Base-by-base conservation (phyloP, 2,888 invertebrate genomes). In the Chrysotoxum bicinctum region DNA sequence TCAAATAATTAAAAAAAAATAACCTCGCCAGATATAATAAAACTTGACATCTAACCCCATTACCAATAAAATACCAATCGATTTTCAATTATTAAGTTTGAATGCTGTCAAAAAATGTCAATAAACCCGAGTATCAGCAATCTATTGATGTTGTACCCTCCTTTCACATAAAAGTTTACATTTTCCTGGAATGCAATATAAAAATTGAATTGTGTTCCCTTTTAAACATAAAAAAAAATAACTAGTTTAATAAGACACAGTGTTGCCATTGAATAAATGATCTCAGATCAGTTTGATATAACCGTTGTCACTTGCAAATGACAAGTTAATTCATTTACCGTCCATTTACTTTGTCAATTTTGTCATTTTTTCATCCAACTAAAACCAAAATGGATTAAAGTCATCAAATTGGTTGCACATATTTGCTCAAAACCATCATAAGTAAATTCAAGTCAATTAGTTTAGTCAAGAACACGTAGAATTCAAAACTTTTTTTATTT, bases 41-140 rank as follows among this genome's bases (percentile, higher is more conserved):
- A 45, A 45, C 3, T 32, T 30, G 12, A 19, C 64, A 64, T 3
- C 43, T 26, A 45, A 45, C 32, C 19, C 32, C 26, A 5, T 14
- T 62, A 40, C 19, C 32, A 45, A 45, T 45, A 45, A 54, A 35
- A 54, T 66, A 45, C 19, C 45, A 75, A 48, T 75, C 66, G 75
- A 75, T 66, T 56, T 48, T 66, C 54, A 75, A 56, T 66, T 54
- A 75, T 66, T 64, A 56, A 54, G 35, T 66, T 35, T 14, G 66
- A 75, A 54, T 66, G 64, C 74, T 56, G 66, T 75, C 66, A 66
- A 75, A 45, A 16, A 14, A 56, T 35, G 64, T 75, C 56, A 56
- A 66, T 56, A 45, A 75, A 48, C 35, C 43, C 21, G 5, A 12
- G 0, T 32, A 23, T 14, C 23, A 50, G 3, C n/a, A 14, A 6